phyloP scores from a whole-genome alignment of 2,888 invertebrate species.

The Hanleya hanleyi region DNA sequence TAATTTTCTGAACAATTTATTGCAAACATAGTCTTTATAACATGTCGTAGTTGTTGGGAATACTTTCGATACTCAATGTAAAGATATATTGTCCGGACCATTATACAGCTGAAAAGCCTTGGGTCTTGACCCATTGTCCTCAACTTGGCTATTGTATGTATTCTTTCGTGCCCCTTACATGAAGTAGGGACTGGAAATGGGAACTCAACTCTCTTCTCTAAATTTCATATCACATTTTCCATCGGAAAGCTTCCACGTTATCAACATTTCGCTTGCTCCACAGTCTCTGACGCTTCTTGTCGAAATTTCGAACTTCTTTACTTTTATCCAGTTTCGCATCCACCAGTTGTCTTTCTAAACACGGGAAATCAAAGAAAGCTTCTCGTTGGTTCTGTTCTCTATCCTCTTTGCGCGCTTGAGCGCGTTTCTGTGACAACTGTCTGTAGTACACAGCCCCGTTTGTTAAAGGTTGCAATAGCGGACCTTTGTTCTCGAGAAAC shows the following conservation, averaged over 20 bases:
- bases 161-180: too few species aligned
- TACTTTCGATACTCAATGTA: too few species aligned
- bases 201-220: too few species aligned
- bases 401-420: slow-evolving; percentile 28
- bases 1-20: too few species aligned
- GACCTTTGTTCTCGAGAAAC: slow-evolving; percentile 42
- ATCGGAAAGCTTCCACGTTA: not conserved
- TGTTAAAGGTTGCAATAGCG: slow-evolving; percentile 41
- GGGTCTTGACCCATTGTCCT: too few species aligned
- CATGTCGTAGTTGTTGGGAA: too few species aligned
- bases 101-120: too few species aligned
- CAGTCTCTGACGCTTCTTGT: not conserved
- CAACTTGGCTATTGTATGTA: too few species aligned
- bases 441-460: slow-evolving; percentile 46
- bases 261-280: not conserved
- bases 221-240: too few species aligned
- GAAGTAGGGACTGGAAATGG: too few species aligned
- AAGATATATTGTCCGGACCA: too few species aligned
- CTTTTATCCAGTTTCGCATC: not conserved
- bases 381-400: slow-evolving; percentile 6
- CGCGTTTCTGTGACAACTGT: slow-evolving; percentile 42
- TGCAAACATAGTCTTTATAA: too few species aligned
- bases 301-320: not conserved
- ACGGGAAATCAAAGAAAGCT: not conserved
- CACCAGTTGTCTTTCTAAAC: not conserved